phyloP scores from a whole-genome alignment of 2,888 invertebrate genomes.

The Heliconius ismenius region DNA sequence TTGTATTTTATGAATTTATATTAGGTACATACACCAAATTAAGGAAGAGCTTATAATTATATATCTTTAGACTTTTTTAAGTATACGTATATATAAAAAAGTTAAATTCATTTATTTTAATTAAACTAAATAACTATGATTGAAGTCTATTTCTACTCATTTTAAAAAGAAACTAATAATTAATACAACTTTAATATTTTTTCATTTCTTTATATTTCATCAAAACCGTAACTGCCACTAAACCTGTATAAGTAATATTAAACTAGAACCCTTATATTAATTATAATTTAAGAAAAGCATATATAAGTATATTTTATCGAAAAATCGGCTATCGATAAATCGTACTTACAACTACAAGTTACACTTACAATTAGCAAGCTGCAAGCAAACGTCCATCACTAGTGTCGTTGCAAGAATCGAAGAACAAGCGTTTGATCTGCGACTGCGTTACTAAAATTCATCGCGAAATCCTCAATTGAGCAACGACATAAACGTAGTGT shows the following conservation, averaged over 20 bases:
- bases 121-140: too few species aligned
- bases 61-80: too few species aligned
- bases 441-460: conserved; percentile 61
- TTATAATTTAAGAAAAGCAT: neutral
- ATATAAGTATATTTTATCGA: neutral
- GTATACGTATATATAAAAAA: too few species aligned
- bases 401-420: conserved; percentile 61
- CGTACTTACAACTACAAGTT: neutral
- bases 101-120: too few species aligned
- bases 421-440: conserved; percentile 55
- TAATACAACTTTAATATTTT: neutral
- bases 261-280: neutral
- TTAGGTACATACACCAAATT: too few species aligned
- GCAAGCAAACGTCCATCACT: conserved; percentile 49
- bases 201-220: neutral
- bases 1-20: too few species aligned
- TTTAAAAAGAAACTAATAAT: too few species aligned
- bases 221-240: neutral
- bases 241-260: neutral
- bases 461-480: conserved; percentile 54
- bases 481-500: conserved; percentile 53
- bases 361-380: neutral
- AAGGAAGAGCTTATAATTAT: too few species aligned
- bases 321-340: conserved; percentile 26
- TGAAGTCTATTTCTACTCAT: too few species aligned